phyloP scores from a whole-genome alignment of 1,140 invertebrate species.

The Andricus grossulariae region DNA sequence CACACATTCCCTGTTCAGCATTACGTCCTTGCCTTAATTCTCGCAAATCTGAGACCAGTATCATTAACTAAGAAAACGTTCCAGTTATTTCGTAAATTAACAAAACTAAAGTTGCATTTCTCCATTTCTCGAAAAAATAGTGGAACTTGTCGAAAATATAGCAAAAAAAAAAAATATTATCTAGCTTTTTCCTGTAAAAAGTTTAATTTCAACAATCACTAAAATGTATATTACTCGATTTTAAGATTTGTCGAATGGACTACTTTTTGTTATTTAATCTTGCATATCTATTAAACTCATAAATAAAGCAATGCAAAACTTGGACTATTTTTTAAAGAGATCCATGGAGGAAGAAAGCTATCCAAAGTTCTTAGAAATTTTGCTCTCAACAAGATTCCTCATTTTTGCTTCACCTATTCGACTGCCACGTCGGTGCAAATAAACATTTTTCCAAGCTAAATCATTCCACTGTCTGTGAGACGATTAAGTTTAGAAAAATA shows the following conservation, averaged over 20 bases:
- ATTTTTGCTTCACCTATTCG: slow-evolving; percentile 15
- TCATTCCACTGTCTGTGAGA: neutral
- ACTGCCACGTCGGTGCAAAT: slow-evolving; percentile 27
- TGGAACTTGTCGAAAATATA: too few species aligned
- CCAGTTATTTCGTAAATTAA: too few species aligned
- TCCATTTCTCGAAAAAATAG: too few species aligned
- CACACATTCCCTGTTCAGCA: slow-evolving; percentile 1
- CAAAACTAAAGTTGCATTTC: too few species aligned
- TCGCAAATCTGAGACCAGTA: neutral
- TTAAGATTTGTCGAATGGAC: neutral
- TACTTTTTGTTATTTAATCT: neutral
- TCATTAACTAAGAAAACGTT: neutral
- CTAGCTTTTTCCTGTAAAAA: too few species aligned
- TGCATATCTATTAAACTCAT: neutral
- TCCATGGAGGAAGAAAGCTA: slow-evolving; percentile 41
- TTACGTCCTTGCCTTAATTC: neutral
- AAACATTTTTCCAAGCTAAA: slow-evolving; percentile 33
- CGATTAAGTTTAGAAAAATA: too few species aligned
- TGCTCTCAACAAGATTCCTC: slow-evolving; percentile 36
- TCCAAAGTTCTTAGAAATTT: slow-evolving; percentile 41
- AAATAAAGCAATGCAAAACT: slow-evolving; percentile 36
- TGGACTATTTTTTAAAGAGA: slow-evolving; percentile 43
- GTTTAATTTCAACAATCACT: too few species aligned
- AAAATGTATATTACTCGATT: neutral
- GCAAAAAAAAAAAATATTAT: too few species aligned